Evolutionary conservation across 2,797 vertebrate genomes (phyloP), one percentile per base, ranked within the genome.

Genomic region (Mustela erminea): DNA sequence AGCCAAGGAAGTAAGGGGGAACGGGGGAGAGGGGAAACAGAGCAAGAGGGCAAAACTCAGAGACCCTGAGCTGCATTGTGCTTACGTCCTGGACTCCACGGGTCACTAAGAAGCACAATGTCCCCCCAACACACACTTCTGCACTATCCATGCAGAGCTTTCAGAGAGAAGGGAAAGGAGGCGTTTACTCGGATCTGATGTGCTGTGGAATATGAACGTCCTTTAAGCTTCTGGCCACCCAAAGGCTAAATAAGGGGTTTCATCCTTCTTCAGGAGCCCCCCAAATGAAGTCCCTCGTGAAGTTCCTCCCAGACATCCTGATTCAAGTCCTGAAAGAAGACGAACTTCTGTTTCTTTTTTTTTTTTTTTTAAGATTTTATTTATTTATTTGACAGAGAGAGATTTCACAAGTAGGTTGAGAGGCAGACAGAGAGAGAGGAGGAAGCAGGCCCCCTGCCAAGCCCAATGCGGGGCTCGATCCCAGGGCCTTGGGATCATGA

Each of bases 1-100:
- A 85, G 41, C 25, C 92, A 58, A 88, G 56, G 75, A 92, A 29
- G 38, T 12, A 70, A 81, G 23, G 11, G 58, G 66, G 70, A 81
- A 58, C 41, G 58, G 46, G 35, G n/a, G 38, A 7, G 2, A 0
- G 15, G 62, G 29, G 15, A 3, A 43, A 49, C 84, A 86, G 87
- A 96, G 35, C 52, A 68, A 90, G 32, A 27, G 8, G 23, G 46
- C 7, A 29, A 75, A 84, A 54, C 20, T 43, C 62, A 74, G 46
- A 87, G n/a, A 66, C n/a, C 12, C 60, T 29, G 32, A 78, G 32
- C 32, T 35, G 17, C 70, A 27, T 4, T 80, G 14, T n/a, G 35
- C 23, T 60, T 14, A n/a, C 21, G n/a, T 10, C 70, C 43, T 62
- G 13, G 14, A 12, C n/a, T 52, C 17, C 18, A 25, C 32, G 2